Evolutionary conservation across 2,797 vertebrate genomes (phyloP), one percentile per base, ranked within the genome.

Genomic region (Tokudaia tokunoshimensis): DNA sequence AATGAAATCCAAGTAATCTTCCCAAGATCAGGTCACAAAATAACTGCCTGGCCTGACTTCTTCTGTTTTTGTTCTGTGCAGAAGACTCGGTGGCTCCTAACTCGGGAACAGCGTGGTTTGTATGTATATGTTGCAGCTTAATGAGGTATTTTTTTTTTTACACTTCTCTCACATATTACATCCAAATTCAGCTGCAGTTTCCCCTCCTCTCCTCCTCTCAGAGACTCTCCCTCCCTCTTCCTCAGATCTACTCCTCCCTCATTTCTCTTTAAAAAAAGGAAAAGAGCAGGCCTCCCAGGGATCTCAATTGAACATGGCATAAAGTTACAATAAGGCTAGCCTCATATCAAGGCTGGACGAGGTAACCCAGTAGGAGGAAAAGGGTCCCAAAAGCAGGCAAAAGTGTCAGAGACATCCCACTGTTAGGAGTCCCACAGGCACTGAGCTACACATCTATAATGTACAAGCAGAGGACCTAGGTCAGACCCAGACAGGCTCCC

Each of bases 1-100:
- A 88, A 55, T n/a, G 70, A 90, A 92, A 20, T 31, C 50, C 22
- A 61, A 67, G 20, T 89, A 65, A 76, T 37, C 78, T 95, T 94
- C 50, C 44, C 26, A 76, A 50, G 44, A 72, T 76, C 57, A 52
- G 63, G 57, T 87, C 47, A 47, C 47, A 47, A 10, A 83, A 15
- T 67, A 75, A 67, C 47, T 47, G 20, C 29, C 37, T n/a, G 63
- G 70, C 57, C 79, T 14, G 29, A 13, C 55, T n/a, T 78, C 75
- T 37, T 82, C 63, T 31, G 76, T 70, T 85, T 85, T n/a, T 78
- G 59, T 47, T 37, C 29, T 6, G 29, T 76, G 63, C 61, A 17
- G 57, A n/a, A 65, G 67, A 47, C 0, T 7, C 0, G 4, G 31
- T 14, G 26, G 11, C 12, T 57, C 37, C 6, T 22, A 41, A 76